A percentile compares a stretch with the other conserved stretches of the same genome.
These are phyloP conservation scores for Hirundo rustica DNA, from an alignment of 2,797 vertebrate genomes.

Conservation along the genomic window DNA sequence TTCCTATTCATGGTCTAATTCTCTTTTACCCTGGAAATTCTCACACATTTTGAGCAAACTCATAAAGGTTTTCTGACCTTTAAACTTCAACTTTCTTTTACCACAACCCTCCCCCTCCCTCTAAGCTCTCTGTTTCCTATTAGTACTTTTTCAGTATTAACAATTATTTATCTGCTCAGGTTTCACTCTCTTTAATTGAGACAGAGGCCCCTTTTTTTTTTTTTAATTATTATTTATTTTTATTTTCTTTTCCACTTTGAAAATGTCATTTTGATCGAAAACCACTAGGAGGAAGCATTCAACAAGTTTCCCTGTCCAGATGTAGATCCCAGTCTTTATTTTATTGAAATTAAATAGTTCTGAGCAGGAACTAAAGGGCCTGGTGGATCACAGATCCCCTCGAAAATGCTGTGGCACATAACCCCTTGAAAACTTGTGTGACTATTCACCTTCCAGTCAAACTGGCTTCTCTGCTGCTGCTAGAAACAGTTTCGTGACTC, in stretches of 20 bases:
- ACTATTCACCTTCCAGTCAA: not conserved
- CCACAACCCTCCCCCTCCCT: not conserved
- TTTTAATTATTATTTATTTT: too few relatives aligned
- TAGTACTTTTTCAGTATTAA: not conserved
- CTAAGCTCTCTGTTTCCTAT: not conserved
- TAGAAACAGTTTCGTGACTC: not conserved
- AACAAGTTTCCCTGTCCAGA: slow-evolving; percentile 35
- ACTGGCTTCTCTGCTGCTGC: not conserved
- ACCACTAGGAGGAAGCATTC: slow-evolving; percentile 68
- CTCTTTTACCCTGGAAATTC: not conserved
- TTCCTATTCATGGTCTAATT: not conserved
- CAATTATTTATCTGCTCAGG: not conserved
- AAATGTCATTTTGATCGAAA: slow-evolving; percentile 26
- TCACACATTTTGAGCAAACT: not conserved
- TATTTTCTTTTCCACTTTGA: not conserved
- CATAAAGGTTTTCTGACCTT: not conserved
- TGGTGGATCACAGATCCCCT: not conserved
- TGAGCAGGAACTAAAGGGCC: not conserved
- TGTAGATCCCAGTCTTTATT: not conserved
- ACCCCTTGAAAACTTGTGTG: not conserved
- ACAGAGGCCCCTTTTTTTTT: rapidly evolving
- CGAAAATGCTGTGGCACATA: not conserved
- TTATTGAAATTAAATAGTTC: not conserved
- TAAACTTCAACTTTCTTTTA: not conserved
- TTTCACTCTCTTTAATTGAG: not conserved